Base-by-base conservation (phyloP, 2,113 vertebrate species). In the Ctenomys sociabilis region DNA sequence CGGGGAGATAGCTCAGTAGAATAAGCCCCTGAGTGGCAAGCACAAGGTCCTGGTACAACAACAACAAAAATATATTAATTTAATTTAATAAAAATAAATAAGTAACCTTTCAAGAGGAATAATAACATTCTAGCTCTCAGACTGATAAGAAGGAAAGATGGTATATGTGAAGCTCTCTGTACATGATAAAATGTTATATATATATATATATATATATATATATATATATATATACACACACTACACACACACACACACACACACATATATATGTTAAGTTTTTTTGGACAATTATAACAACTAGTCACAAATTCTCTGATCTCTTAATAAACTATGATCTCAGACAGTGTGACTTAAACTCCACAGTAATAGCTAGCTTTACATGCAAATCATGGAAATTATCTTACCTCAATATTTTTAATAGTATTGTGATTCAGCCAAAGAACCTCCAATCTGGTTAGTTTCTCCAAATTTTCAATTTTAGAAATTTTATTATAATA, bases 371-470 rank as follows among this genome's bases (percentile, higher is more conserved):
- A 83, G 93, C 1, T 89, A 61, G 78, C 21, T 93, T 96, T 87
- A 91, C 28, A 88, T 61, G 90, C 19, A 72, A 89, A 93, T 82
- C 28, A 89, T 3, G n/a, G n/a, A 96, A 93, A 90, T 94, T 8
- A 92, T 90, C 95, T 96, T 96, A 99, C 98, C 98, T 99, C 96
- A 97, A 98, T 98, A n/a, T 96, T 97, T 85, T 97, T 98, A 96
- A 99, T 99, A 93, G 92, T 77, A 96, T 99, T 99, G 83, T 98
- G 99, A 97, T 99, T 99, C 92, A 99, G 98, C 98, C 98, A 99
- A 85, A 99, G 84, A 40, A 99, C 93, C 54, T 98, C 95, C 63
- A 99, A 93, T 80, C 97, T 98, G 11, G 90, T 95, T 92, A 98
- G 98, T 93, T 87, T 89, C 87, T 99, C 98, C 92, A 98, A 94